A percentile compares a stretch with the other conserved stretches of the same genome.
These are phyloP conservation scores for Sciaenops ocellatus DNA, from an alignment of 2,797 vertebrate genomes.

Conservation along the genomic window DNA sequence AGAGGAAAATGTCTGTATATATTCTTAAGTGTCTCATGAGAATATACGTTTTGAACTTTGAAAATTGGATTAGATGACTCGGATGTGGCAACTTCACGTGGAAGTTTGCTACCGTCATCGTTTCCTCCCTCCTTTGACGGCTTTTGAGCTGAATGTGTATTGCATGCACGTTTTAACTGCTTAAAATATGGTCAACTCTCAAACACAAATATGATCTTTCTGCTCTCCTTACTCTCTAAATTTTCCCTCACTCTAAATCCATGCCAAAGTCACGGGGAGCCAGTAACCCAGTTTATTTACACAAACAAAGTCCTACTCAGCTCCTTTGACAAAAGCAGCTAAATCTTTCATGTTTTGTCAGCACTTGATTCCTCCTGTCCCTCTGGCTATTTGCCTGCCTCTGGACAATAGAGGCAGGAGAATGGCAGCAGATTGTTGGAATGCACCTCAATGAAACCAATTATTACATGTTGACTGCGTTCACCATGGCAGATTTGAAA, in stretches of 20 bases:
- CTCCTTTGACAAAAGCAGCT: conserved; percentile 99
- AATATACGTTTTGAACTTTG: conserved; percentile 54
- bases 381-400: conserved; percentile 99
- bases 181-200: conserved; percentile 14
- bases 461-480: conserved; percentile 99
- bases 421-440: conserved; percentile 99
- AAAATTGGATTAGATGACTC: conserved; percentile 62
- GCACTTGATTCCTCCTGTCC: conserved; percentile 99
- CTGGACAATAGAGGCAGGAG: conserved; percentile 97
- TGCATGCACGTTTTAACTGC: conserved; percentile 11
- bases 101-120: conserved; percentile 28
- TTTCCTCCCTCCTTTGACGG: background rate
- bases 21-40: conserved; percentile 42
- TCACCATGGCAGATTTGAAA: conserved; percentile 99
- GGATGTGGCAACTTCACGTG: conserved; percentile 11
- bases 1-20: conserved; percentile 47
- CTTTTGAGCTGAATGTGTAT: background rate
- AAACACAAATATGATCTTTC: conserved; percentile 58
- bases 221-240: conserved; percentile 49
- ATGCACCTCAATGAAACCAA: conserved; percentile 99
- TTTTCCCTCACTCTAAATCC: conserved; percentile 56
- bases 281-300: conserved; percentile 99
- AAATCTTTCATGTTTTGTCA: conserved; percentile 99
- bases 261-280: conserved; percentile 81
- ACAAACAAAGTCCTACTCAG: conserved; percentile 99